phyloP scores from a whole-genome alignment of 2,888 invertebrate genomes.

The Urechis unicinctus region DNA sequence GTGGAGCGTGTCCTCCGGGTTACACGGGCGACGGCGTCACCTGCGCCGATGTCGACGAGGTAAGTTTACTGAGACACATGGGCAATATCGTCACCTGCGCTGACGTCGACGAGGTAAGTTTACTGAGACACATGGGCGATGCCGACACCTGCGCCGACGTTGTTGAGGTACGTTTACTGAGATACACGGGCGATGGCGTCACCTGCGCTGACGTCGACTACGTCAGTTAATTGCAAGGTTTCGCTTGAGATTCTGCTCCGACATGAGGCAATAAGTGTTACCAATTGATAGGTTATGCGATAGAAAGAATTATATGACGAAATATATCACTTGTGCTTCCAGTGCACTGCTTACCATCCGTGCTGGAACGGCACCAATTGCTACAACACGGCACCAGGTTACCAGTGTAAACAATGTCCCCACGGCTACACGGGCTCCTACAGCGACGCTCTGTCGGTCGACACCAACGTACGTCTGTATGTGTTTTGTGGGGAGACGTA shows the following conservation, averaged over 20 bases:
- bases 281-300: neutral
- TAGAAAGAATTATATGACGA: no score
- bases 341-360: constrained; percentile 36
- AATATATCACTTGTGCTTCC: neutral
- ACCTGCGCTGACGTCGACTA: no score
- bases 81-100: no score
- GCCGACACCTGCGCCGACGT: no score
- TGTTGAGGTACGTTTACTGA: no score
- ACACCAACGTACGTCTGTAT: neutral
- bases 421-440: constrained; percentile 64
- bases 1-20: constrained; percentile 29
- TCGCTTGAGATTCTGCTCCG: neutral
- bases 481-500: neutral
- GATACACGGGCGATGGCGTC: no score
- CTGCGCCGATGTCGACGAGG: constrained; percentile 38
- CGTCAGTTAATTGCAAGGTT: no score
- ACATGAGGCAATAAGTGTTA: neutral
- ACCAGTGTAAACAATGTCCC: constrained; percentile 79
- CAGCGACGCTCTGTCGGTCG: constrained; percentile 9
- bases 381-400: constrained; percentile 60
- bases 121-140: no score
- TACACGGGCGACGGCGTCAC: constrained; percentile 29
- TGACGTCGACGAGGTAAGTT: no score
- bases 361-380: constrained; percentile 34
- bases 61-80: no score